phyloP scores from a whole-genome alignment of 2,797 vertebrate species.

The Onychomys torridus region DNA sequence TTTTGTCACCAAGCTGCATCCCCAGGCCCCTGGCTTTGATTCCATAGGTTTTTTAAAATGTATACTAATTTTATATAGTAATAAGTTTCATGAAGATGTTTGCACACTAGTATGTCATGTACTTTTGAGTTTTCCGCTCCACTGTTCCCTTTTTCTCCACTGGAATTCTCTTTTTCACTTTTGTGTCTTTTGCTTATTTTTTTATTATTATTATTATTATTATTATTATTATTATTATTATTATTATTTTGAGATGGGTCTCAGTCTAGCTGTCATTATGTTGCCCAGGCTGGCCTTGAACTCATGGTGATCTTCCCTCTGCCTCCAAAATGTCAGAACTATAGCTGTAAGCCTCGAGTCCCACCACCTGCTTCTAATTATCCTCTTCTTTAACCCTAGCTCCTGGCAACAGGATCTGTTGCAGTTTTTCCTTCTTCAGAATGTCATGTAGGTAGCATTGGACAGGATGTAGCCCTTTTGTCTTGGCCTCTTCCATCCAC shows the following conservation, averaged over 20 bases:
- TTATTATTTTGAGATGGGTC: not conserved
- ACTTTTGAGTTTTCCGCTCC: not conserved
- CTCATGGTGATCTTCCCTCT: not conserved
- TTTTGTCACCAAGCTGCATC: not conserved
- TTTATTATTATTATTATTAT: not conserved
- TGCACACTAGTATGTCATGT: not conserved
- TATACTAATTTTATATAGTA: not conserved
- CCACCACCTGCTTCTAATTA: not conserved
- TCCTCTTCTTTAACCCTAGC: not conserved
- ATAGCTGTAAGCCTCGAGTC: not conserved
- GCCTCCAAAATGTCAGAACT: not conserved
- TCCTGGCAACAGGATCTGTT: constrained; percentile 3
- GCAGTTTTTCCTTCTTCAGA: constrained; percentile 35
- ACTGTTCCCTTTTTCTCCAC: not conserved
- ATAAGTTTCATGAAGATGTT: not conserved
- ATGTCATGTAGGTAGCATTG: constrained; percentile 32
- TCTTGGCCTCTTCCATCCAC: constrained; percentile 22
- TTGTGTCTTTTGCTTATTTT: not conserved
- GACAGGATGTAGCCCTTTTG: not conserved
- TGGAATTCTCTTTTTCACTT: not conserved
- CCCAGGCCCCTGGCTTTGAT: not conserved
- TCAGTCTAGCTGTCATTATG: not conserved
- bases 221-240: not conserved
- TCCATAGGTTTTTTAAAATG: not conserved
- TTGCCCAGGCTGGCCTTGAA: not conserved